phyloP scores from a whole-genome alignment of 2,797 vertebrate species.

The Lindbergichthys nudifrons region DNA sequence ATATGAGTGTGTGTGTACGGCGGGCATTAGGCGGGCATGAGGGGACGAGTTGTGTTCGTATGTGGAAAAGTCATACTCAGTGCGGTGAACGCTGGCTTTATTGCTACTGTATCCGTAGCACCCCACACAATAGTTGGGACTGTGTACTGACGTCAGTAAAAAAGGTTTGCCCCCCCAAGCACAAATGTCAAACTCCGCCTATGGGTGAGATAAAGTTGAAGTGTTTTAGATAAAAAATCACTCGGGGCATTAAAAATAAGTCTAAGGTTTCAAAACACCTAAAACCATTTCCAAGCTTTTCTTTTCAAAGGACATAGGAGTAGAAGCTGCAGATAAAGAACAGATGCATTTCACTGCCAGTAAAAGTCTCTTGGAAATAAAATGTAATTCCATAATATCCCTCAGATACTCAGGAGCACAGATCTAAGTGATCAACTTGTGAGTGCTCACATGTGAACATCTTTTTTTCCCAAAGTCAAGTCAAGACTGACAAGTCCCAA shows the following conservation, averaged over 20 bases:
- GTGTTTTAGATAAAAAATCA: slow-evolving; percentile 46
- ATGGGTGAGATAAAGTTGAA: slow-evolving; percentile 32
- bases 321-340: slow-evolving; percentile 53
- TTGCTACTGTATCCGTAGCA: no score
- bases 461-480: no score
- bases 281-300: slow-evolving; percentile 23
- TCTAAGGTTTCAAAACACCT: slow-evolving; percentile 52
- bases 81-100: no score
- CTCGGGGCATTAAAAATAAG: slow-evolving; percentile 42
- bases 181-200: no score
- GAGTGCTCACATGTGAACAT: slow-evolving; percentile 11
- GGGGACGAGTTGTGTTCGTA: no score
- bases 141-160: no score
- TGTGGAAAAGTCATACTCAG: no score
- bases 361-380: slow-evolving; percentile 42
- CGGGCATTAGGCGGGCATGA: no score
- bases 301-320: slow-evolving; percentile 37
- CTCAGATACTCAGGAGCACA: slow-evolving; percentile 24
- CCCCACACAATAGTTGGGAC: no score
- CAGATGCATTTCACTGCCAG: slow-evolving; percentile 56
- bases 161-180: no score
- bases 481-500: no score
- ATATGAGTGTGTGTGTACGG: no score
- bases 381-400: slow-evolving; percentile 45
- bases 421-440: background rate